Evolutionary conservation across 92 coral and sea anemone species (phyloP), one percentile per base, ranked within the genome.

Genomic region (Zoanthus sansibaricus): DNA sequence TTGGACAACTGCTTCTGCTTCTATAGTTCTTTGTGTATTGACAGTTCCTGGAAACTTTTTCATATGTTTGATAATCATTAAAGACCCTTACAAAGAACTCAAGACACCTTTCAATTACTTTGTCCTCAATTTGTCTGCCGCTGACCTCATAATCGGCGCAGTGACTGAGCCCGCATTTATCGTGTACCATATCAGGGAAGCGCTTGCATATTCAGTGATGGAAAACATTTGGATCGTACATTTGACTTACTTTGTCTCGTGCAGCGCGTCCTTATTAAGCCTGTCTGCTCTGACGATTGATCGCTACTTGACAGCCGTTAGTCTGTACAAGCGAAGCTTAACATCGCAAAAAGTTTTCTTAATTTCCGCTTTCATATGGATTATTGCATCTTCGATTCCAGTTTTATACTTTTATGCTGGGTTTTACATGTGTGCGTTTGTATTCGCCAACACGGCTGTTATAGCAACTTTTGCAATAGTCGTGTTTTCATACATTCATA

Each of bases 21-120:
- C 98, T 15, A 54, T 89, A 11, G 20, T 96, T 52, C 90, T 96
- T 9, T 91, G 93, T n/a, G 31, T 91, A 12, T 44, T 96, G 13
- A 96, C 98, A 5, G 90, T 93, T 1, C 98, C 98, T 8, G 97
- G 98, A 15, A 96, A 96, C 71, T 89, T 94, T 20, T 76, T 96
- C 12, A 92, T 96, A 16, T 93, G 96, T 44, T 73, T 96, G 45
- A 92, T 98, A 33, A 93, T 96, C 54, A 21, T 91, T n/a, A 86
- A 86, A 71, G 98, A 96, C 77, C 98, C 98, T 5, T 89, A 94
- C 79, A 87, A 79, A 15, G 87, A 96, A 75, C 92, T 96, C 44
- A 72, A 89, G 66, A 87, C 96, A n/a, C 94, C 97, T 32, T 96
- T 96, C 69, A 94, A 96, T 91, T 96, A 91, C 79, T 96, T 96